These are phyloP conservation scores for Drosophila monieri DNA, from an alignment of 2,888 invertebrate genomes.

Conservation along the genomic window DNA sequence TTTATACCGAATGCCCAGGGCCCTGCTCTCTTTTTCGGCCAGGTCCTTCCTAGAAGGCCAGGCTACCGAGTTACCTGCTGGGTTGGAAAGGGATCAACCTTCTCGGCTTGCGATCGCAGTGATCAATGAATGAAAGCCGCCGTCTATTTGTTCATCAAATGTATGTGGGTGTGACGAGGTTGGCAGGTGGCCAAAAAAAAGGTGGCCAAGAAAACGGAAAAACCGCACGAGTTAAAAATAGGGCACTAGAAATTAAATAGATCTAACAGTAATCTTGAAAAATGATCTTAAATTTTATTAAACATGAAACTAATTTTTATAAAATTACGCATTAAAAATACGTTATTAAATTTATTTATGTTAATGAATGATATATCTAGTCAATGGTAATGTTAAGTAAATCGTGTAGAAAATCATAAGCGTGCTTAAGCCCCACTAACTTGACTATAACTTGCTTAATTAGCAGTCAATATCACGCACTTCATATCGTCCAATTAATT, in stretches of 20 bases:
- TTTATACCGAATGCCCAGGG: slow-evolving; percentile 46
- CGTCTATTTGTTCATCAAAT: slow-evolving; percentile 32
- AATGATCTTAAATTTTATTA: neutral
- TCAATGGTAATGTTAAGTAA: neutral
- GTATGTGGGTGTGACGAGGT: slow-evolving; percentile 25
- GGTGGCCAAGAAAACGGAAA: neutral
- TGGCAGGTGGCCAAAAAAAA: slow-evolving; percentile 22
- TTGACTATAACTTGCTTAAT: slow-evolving; percentile 73
- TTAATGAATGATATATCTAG: neutral
- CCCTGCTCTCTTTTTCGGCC: neutral
- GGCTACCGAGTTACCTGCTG: slow-evolving; percentile 64
- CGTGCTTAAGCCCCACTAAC: slow-evolving; percentile 62
- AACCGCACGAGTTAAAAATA: slow-evolving; percentile 10
- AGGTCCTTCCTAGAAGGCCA: slow-evolving; percentile 57
- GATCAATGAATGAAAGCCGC: slow-evolving; percentile 47
- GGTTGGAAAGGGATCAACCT: neutral
- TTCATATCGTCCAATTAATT: slow-evolving; percentile 80
- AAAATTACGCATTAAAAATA: too few species aligned
- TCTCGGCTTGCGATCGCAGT: slow-evolving; percentile 15
- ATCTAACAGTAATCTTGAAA: neutral
- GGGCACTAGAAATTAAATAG: slow-evolving; percentile 1
- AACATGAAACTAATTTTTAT: neutral
- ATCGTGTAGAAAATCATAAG: slow-evolving; percentile 32
- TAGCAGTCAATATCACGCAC: slow-evolving; percentile 81
- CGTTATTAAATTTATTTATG: neutral